Conservation (phyloP, 1,140 invertebrate species). For the Aphis gossypii region DNA sequence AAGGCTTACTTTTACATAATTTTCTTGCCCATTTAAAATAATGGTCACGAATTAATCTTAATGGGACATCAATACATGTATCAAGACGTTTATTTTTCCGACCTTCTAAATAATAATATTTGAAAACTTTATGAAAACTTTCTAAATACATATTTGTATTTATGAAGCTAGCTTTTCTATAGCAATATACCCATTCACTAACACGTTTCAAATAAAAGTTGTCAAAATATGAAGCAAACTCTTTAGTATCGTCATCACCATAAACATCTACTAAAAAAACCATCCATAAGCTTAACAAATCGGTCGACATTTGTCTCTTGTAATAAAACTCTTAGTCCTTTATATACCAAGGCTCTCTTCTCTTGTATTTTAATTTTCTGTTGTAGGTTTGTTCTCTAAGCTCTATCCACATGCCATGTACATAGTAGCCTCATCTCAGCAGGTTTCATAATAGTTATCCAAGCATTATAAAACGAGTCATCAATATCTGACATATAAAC, state of each 20-base stretch:
- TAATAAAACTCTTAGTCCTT: slow-evolving; percentile 33
- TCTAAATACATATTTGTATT: slow-evolving; percentile 42
- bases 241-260: neutral
- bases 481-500: slow-evolving; percentile 57
- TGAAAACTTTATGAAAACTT: slow-evolving; percentile 4
- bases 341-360: slow-evolving; percentile 20
- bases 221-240: slow-evolving; percentile 1
- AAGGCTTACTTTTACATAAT: slow-evolving; percentile 26
- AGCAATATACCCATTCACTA: slow-evolving; percentile 17
- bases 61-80: slow-evolving; percentile 16
- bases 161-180: slow-evolving; percentile 25
- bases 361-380: slow-evolving; percentile 37
- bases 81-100: slow-evolving; percentile 28
- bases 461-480: slow-evolving; percentile 56
- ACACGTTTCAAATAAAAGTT: neutral
- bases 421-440: slow-evolving; percentile 33
- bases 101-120: slow-evolving; percentile 38
- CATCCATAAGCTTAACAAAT: neutral
- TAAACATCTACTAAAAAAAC: neutral
- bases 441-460: slow-evolving; percentile 30
- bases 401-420: slow-evolving; percentile 58
- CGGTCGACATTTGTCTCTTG: neutral
- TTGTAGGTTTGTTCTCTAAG: slow-evolving; percentile 36
- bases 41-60: neutral
- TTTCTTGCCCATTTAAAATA: neutral